Evolutionary conservation across 2,888 invertebrate species (phyloP).

Genomic region (Hylaea fasciaria): DNA sequence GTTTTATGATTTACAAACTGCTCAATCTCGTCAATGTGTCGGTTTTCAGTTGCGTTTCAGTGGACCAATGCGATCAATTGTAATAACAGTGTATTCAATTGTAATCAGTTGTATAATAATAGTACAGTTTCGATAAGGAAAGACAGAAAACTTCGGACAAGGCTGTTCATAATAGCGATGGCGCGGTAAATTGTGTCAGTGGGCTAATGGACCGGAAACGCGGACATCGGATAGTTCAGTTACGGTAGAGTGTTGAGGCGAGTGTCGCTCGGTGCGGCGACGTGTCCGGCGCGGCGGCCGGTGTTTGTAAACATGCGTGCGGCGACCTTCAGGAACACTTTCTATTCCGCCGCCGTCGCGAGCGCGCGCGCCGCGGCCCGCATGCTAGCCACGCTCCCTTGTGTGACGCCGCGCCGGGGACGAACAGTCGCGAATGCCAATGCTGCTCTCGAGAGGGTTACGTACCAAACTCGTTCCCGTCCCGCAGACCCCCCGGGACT

Average conservation of each 20-base stretch:
- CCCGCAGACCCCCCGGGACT: background rate
- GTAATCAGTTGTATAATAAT: too few species aligned
- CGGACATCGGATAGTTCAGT: background rate
- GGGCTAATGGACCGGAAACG: background rate
- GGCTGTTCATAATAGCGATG: too few species aligned
- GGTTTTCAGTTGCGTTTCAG: too few species aligned
- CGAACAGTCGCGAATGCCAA: slow-evolving; percentile 37
- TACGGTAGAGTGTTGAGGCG: background rate
- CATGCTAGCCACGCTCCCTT: too few species aligned
- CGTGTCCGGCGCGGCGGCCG: background rate
- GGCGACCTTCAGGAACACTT: slow-evolving; percentile 54
- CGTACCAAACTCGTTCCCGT: background rate
- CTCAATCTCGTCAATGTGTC: too few species aligned
- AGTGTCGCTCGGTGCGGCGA: background rate
- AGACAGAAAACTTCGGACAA: too few species aligned
- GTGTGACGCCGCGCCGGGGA: background rate
- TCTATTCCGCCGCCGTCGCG: slow-evolving; percentile 42
- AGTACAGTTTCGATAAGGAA: too few species aligned
- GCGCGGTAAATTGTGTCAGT: background rate
- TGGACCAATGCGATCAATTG: too few species aligned
- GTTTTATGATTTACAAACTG: too few species aligned
- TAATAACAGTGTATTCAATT: too few species aligned
- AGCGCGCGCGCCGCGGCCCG: background rate
- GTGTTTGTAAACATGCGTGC: slow-evolving; percentile 38
- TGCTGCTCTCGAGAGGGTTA: slow-evolving; percentile 16